Evolutionary conservation across 1,140 invertebrate species (phyloP).

Genomic region (Sesamia nonagrioides): DNA sequence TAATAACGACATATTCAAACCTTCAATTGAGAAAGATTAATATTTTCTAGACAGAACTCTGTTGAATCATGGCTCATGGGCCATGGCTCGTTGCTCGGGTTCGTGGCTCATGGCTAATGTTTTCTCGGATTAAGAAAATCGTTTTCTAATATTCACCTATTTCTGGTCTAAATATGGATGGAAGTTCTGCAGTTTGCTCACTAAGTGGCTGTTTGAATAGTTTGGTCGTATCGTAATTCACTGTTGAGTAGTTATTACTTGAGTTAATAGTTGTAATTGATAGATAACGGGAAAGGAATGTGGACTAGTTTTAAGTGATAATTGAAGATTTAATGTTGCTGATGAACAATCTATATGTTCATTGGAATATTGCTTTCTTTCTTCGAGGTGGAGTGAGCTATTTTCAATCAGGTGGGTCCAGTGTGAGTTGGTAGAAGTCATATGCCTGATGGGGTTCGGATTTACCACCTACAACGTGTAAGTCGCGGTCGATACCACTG

Average conservation of each 20-base stretch:
- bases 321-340: too few species aligned
- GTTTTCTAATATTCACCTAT: constrained; percentile 39
- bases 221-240: background rate
- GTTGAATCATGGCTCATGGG: background rate
- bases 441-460: too few species aligned
- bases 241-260: background rate
- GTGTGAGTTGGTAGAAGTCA: too few species aligned
- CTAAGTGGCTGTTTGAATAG: constrained; percentile 4
- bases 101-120: constrained; percentile 11
- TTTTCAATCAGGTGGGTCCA: too few species aligned
- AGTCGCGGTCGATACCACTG: too few species aligned
- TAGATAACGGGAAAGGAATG: background rate
- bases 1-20: constrained; percentile 63
- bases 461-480: too few species aligned
- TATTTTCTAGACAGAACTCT: constrained; percentile 34
- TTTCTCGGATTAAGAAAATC: constrained; percentile 40
- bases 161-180: background rate
- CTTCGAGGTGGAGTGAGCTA: too few species aligned
- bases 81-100: background rate
- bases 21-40: constrained; percentile 56
- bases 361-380: too few species aligned
- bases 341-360: too few species aligned
- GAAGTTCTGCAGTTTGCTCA: background rate
- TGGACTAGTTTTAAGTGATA: background rate
- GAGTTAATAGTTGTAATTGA: background rate